Conservation (phyloP, 2,113 vertebrate genomes). For the Trichechus manatus region DNA sequence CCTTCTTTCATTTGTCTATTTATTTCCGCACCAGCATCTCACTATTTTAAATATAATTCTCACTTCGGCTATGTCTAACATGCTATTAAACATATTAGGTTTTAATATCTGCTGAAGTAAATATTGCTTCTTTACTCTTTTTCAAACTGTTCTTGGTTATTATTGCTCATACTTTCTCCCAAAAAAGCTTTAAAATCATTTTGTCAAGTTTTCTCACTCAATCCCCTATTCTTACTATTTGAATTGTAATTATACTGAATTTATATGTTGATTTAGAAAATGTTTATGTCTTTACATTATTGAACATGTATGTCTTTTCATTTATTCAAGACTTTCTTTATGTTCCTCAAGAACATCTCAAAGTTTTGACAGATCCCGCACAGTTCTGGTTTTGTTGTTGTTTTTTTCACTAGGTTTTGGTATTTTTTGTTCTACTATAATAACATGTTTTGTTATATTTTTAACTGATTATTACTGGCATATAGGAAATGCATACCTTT, state of each 20-base stretch:
- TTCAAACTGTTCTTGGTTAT: conserved; percentile 23
- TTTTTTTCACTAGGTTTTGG: background rate
- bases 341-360: background rate
- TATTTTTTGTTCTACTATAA: background rate
- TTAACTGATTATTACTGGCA: background rate
- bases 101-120: background rate
- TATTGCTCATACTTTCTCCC: conserved; percentile 3
- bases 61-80: too few species aligned
- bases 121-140: conserved; percentile 28
- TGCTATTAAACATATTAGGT: background rate
- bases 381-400: background rate
- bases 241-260: conserved; percentile 9
- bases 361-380: background rate
- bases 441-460: background rate
- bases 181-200: conserved; percentile 28
- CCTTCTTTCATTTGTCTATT: conserved; percentile 38
- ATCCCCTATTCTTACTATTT: background rate
- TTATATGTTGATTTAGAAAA: conserved; percentile 13
- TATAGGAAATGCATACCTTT: background rate
- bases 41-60: background rate
- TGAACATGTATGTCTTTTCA: background rate
- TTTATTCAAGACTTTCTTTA: conserved; percentile 31
- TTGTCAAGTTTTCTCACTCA: background rate
- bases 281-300: background rate
- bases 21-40: background rate